Base-by-base conservation (phyloP, 2,113 vertebrate genomes). In the Osmerus eperlanus region DNA sequence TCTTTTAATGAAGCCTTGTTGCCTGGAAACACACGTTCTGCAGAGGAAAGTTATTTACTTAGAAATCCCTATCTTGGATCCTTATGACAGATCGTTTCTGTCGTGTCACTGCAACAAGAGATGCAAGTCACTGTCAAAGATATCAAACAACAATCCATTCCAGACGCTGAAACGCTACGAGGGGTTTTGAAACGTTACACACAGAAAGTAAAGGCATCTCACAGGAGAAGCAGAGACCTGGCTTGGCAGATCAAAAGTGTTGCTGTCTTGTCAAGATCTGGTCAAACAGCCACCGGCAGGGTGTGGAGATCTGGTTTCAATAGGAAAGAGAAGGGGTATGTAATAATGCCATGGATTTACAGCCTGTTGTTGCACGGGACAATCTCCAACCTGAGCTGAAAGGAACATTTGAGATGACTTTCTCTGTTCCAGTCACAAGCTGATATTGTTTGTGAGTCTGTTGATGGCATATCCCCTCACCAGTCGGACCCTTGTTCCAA, bases 381-480 rank as follows among this genome's bases (percentile, higher is more conserved):
- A 63, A 68, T 73, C 65, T 71, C 18, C 47, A 58, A 63, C 25
- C 29, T 65, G 18, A 14, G 67, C 68, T n/a, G 65, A 82, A 73
- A 80, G 75, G 68, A 81, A 83, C 80, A 76, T 76, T 23, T 77
- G 63, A 83, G 75, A 75, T 78, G 73, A 70, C 65, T 71, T 76
- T 80, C 66, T 78, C 59, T 74, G 58, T 78, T 81, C 7, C 41
- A 47, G 41, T 47, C 8, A 47, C 66, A 74, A 62, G 71, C 68
- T 69, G 55, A 75, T 84, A 78, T 69, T 77, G 80, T 80, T 70
- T 65, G 65, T 71, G 66, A 66, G 75, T 52, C 58, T 52, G 19
- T 67, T 63, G 21, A 41, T 29, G 65, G 70, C 69, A 73, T 70
- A 73, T 73, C 76, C 80, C 58, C 68, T 32, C 66, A 59, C 52